Evolutionary conservation across 2,797 vertebrate species (phyloP).

Genomic region (Hybognathus amarus): DNA sequence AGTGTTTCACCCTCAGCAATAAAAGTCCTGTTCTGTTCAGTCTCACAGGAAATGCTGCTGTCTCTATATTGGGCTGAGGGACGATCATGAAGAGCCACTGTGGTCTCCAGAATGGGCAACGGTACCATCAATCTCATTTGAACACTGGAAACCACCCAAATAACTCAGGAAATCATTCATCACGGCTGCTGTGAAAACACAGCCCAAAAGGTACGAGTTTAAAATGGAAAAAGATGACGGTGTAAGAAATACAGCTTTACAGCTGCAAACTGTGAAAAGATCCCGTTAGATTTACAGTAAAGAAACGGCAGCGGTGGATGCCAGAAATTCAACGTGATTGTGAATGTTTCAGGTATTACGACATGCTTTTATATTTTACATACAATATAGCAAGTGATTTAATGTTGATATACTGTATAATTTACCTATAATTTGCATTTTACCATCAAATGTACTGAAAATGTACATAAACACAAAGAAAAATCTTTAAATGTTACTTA

Average conservation of each 20-base stretch:
- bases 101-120: slow-evolving; percentile 34
- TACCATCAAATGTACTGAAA: not conserved
- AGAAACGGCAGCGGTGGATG: not conserved
- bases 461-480: not conserved
- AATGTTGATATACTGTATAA: not conserved
- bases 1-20: not conserved
- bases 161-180: slow-evolving; percentile 28
- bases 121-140: slow-evolving; percentile 51
- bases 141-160: slow-evolving; percentile 39
- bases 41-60: slow-evolving; percentile 1
- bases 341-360: not conserved
- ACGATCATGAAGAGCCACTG: slow-evolving; percentile 2
- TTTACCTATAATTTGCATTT: too few species aligned
- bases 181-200: slow-evolving; percentile 2
- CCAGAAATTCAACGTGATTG: not conserved
- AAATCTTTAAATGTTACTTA: too few species aligned
- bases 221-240: not conserved
- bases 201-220: not conserved
- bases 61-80: slow-evolving; percentile 25
- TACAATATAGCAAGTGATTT: not conserved
- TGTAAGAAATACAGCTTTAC: not conserved
- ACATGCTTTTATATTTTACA: not conserved
- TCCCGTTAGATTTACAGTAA: not conserved
- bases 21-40: slow-evolving; percentile 23
- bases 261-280: not conserved